Base-by-base conservation (phyloP, 1,140 invertebrate genomes). In the Drosophila melanica region DNA sequence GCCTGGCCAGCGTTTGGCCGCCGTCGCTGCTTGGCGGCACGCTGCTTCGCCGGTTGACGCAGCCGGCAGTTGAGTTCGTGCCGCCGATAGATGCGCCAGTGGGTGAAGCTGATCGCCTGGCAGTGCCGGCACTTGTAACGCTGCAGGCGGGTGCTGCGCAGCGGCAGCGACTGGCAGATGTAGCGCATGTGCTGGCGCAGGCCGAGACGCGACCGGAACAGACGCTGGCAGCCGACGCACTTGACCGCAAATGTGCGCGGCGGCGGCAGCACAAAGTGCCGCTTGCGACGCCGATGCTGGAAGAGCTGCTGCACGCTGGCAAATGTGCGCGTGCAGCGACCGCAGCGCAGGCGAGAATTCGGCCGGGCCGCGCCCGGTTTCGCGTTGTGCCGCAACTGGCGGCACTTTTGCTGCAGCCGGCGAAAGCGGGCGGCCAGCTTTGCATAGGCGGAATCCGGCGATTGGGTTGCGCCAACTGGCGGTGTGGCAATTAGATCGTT, bases 121-220 rank as follows among this genome's bases (percentile, higher is more conserved):
- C 90, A 90, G 33, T 85, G 72, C 1, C 90, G 85, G n/a, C 90
- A 90, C 76, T 90, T 90, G 58, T 80, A 90, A 33, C 74, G 86
- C 72, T 82, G 78, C 64, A 90, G 63, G 11, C 75, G 77, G 0
- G 75, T 59, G 44, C 50, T 86, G 66, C 79, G 71, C 45, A 90
- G 39, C 9, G 90, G 77, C 33, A 91, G n/a, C 23, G 70, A 79
- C 41, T 86, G 90, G 12, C 90, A 90, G 54, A 90, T 91, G 76
- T 90, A 90, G 5, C 69, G 74, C 78, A 90, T 86, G 41, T 90
- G 90, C 58, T 90, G 90, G 4, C 69, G 76, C 18, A 90, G 65
- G 0, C 62, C 85, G 9, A 90, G 41, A 1, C 86, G 76, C 0
- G 76, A 68, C 20, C 53, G 60, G 33, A 90, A 90, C 4, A 80